Evolutionary conservation across 2,113 vertebrate genomes (phyloP).

Genomic region (Rallus limicola): DNA sequence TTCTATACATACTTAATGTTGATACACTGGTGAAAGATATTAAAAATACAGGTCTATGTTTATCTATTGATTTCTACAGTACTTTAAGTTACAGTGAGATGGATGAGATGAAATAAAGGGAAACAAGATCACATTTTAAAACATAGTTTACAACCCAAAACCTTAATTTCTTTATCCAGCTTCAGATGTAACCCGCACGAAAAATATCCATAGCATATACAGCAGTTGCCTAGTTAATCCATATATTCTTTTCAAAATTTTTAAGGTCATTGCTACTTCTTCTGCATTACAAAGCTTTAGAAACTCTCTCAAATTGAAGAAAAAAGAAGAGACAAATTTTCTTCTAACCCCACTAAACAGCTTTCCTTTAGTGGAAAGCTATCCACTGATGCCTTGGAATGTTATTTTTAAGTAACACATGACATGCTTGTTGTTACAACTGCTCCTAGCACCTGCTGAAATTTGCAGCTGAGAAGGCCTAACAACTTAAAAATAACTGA

Average conservation of each 20-base stretch:
- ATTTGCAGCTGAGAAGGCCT: slow-evolving; percentile 49
- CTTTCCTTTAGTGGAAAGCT: slow-evolving; percentile 46
- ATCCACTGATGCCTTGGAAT: slow-evolving; percentile 32
- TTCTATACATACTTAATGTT: not conserved
- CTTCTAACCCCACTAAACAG: not conserved
- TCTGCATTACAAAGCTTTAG: not conserved
- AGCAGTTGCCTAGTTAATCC: not conserved
- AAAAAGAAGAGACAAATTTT: not conserved
- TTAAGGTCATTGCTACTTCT: not conserved
- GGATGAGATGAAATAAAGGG: not conserved
- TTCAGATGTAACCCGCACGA: not conserved
- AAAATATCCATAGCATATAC: not conserved
- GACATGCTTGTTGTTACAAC: slow-evolving; percentile 38
- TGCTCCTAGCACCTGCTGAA: slow-evolving; percentile 65
- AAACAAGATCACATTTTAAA: not conserved
- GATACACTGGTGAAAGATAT: not conserved
- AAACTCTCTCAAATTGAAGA: not conserved
- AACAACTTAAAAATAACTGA: slow-evolving; percentile 71
- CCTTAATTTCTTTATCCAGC: not conserved
- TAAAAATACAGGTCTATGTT: not conserved
- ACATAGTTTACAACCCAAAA: not conserved
- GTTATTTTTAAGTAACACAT: slow-evolving; percentile 59
- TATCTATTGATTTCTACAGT: not conserved
- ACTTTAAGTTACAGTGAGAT: not conserved
- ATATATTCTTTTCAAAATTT: not conserved